These are phyloP conservation scores for Semicossyphus pulcher DNA, from an alignment of 2,113 vertebrate species.

Conservation along the genomic window DNA sequence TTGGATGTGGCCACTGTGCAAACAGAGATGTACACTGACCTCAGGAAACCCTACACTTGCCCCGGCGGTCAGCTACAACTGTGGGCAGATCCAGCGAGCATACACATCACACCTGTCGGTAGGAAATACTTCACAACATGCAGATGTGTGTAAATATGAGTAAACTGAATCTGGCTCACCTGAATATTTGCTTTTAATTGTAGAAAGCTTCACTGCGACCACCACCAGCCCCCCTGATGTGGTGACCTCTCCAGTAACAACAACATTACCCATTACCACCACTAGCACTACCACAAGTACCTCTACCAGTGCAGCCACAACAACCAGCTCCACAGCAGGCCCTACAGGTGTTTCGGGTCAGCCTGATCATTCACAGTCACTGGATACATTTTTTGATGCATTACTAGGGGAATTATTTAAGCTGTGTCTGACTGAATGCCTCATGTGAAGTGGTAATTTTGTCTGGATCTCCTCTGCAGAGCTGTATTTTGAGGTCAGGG, in stretches of 20 bases:
- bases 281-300: neutral
- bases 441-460: no score
- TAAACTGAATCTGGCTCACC: neutral
- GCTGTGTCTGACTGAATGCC: no score
- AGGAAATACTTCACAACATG: neutral
- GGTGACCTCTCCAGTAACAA: slow-evolving; percentile 10
- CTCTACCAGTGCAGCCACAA: neutral
- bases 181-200: neutral
- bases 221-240: slow-evolving; percentile 21
- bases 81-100: neutral
- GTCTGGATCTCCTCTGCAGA: slow-evolving; percentile 33
- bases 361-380: neutral
- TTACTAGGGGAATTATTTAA: no score
- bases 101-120: slow-evolving; percentile 76
- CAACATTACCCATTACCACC: neutral
- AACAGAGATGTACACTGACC: slow-evolving; percentile 14
- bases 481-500: slow-evolving; percentile 75
- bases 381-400: no score
- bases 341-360: slow-evolving; percentile 48
- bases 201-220: slow-evolving; percentile 34
- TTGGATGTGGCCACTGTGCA: slow-evolving; percentile 70
- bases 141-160: neutral
- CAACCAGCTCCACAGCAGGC: neutral
- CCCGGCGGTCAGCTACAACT: slow-evolving; percentile 1
- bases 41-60: neutral